phyloP scores from a whole-genome alignment of 2,797 vertebrate genomes.

The Sebastes itinus region DNA sequence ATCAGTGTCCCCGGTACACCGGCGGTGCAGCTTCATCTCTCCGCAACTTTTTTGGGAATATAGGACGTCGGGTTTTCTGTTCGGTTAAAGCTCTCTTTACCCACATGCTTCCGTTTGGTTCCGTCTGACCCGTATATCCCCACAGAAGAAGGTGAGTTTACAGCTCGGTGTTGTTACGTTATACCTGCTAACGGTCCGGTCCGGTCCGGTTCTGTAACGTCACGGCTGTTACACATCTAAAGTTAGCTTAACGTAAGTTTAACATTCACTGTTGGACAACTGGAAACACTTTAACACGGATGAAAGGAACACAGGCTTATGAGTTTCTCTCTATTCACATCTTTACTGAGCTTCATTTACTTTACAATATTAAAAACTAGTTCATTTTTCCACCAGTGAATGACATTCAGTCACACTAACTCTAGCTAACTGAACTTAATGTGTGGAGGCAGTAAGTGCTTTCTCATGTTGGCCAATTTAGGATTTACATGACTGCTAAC shows the following conservation, averaged over 20 bases:
- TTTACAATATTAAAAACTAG: background rate
- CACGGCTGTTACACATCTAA: background rate
- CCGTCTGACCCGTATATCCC: slow-evolving; percentile 37
- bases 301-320: background rate
- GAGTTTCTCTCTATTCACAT: background rate
- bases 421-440: background rate
- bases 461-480: background rate
- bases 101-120: slow-evolving; percentile 29
- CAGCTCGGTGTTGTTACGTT: background rate
- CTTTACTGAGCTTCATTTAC: background rate
- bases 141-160: slow-evolving; percentile 75
- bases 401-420: background rate
- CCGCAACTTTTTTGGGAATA: slow-evolving; percentile 74
- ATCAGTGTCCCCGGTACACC: slow-evolving; percentile 11
- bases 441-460: background rate
- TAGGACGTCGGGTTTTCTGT: slow-evolving; percentile 48
- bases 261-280: background rate
- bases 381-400: background rate
- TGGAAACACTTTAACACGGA: background rate
- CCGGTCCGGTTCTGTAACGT: background rate
- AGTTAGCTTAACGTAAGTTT: background rate
- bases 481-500: background rate
- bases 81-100: background rate
- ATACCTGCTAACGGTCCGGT: background rate
- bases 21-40: slow-evolving; percentile 68